Evolutionary conservation across 1,140 invertebrate species (phyloP).

Genomic region (Philopotamus ludificatus): DNA sequence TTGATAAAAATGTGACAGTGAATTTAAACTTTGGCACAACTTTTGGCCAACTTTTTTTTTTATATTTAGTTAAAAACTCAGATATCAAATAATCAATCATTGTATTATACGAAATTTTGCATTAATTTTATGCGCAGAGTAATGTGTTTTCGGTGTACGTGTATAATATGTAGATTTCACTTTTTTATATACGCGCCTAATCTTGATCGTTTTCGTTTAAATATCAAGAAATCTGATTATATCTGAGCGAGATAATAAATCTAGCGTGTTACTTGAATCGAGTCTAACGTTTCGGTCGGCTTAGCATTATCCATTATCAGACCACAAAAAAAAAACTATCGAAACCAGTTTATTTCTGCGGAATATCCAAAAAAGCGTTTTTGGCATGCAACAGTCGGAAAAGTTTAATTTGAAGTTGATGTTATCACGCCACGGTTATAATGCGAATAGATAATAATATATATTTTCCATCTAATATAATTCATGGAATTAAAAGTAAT

Average conservation of each 20-base stretch:
- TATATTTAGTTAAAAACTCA: too few species aligned
- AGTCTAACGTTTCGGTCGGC: conserved; percentile 20
- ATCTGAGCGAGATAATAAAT: too few species aligned
- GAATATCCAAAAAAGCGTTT: conserved; percentile 18
- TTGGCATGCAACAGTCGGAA: conserved; percentile 26
- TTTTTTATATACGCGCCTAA: too few species aligned
- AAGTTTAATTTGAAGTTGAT: conserved; percentile 28
- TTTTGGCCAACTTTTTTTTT: conserved; percentile 1
- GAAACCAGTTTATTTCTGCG: conserved; percentile 23
- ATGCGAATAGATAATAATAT: background rate
- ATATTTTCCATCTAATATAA: background rate
- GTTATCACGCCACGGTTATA: conserved; percentile 7
- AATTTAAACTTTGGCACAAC: too few species aligned
- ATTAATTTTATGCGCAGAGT: too few species aligned
- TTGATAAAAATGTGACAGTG: too few species aligned
- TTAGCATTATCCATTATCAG: conserved; percentile 19
- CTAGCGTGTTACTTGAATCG: conserved; percentile 9
- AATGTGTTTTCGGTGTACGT: too few species aligned
- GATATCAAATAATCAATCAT: too few species aligned
- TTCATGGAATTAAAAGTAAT: background rate
- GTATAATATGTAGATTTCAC: too few species aligned
- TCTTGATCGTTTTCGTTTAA: too few species aligned
- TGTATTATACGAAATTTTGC: too few species aligned
- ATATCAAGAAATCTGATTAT: too few species aligned
- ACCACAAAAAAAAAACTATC: conserved; percentile 13